Evolutionary conservation across 2,797 vertebrate species (phyloP).

Genomic region (Gymnodraco acuticeps): DNA sequence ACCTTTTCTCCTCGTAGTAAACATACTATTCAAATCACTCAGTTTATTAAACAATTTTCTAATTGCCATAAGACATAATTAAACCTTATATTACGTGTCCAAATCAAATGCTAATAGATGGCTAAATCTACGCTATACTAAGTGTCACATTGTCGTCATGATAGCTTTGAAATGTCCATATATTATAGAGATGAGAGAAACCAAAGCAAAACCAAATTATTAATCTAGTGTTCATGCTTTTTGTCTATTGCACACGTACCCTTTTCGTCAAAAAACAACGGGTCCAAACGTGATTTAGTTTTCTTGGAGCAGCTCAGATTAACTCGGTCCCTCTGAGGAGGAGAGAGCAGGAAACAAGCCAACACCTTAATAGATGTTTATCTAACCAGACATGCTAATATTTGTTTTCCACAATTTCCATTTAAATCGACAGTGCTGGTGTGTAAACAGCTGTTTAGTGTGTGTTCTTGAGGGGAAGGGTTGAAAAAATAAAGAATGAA

Average conservation of each 20-base stretch:
- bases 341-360: constrained; percentile 38
- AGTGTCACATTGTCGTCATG: neutral
- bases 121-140: too few relatives aligned
- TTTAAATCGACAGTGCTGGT: constrained; percentile 69
- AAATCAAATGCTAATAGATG: too few relatives aligned
- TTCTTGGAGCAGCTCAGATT: constrained; percentile 13
- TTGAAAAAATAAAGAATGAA: constrained; percentile 13
- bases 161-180: neutral
- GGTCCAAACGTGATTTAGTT: neutral
- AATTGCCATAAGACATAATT: too few relatives aligned
- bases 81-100: too few relatives aligned
- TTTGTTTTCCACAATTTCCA: constrained; percentile 78
- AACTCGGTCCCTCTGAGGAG: constrained; percentile 24
- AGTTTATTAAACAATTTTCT: too few relatives aligned
- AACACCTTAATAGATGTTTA: constrained; percentile 69
- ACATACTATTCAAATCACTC: too few relatives aligned
- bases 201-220: neutral
- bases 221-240: neutral
- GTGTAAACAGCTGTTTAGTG: constrained; percentile 79
- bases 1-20: too few relatives aligned
- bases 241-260: neutral
- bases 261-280: neutral
- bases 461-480: constrained; percentile 37
- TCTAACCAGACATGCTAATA: constrained; percentile 73
- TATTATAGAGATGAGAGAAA: neutral